Evolutionary conservation across 2,888 invertebrate genomes (phyloP).

Genomic region (Protodeltote pygarga): DNA sequence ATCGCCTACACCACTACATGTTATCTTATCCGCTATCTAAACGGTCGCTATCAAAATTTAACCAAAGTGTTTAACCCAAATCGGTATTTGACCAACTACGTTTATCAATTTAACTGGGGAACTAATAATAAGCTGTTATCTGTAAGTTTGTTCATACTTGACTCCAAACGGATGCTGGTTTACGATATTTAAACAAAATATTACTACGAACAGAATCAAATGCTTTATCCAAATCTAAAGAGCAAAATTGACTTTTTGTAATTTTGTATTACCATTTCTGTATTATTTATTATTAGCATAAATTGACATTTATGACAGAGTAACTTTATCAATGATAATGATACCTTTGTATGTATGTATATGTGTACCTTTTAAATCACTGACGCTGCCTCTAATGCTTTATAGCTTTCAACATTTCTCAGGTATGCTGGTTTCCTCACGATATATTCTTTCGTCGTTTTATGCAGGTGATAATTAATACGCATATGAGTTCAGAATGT

Average conservation of each 20-base stretch:
- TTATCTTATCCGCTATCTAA: slow-evolving; percentile 37
- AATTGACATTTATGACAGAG: no score
- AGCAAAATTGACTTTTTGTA: background rate
- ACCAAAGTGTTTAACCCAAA: slow-evolving; percentile 70
- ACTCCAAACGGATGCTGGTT: slow-evolving; percentile 68
- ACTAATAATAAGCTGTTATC: slow-evolving; percentile 68
- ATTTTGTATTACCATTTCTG: background rate
- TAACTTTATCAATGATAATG: no score
- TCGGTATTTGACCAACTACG: slow-evolving; percentile 63
- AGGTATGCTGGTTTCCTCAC: no score
- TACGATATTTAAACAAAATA: slow-evolving; percentile 59
- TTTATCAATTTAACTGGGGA: slow-evolving; percentile 62
- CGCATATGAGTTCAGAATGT: no score
- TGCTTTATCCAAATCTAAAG: slow-evolving; percentile 11
- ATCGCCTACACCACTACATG: background rate
- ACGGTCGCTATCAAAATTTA: slow-evolving; percentile 55
- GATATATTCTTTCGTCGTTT: no score
- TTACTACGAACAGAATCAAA: slow-evolving; percentile 39
- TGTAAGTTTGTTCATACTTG: slow-evolving; percentile 68
- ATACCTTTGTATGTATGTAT: no score
- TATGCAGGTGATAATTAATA: no score
- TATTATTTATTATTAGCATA: no score
- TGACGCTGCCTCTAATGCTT: no score
- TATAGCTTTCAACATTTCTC: no score
- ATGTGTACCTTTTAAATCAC: no score